Evolutionary conservation across 2,888 invertebrate genomes (phyloP).

Genomic region (Myopa testacea): DNA sequence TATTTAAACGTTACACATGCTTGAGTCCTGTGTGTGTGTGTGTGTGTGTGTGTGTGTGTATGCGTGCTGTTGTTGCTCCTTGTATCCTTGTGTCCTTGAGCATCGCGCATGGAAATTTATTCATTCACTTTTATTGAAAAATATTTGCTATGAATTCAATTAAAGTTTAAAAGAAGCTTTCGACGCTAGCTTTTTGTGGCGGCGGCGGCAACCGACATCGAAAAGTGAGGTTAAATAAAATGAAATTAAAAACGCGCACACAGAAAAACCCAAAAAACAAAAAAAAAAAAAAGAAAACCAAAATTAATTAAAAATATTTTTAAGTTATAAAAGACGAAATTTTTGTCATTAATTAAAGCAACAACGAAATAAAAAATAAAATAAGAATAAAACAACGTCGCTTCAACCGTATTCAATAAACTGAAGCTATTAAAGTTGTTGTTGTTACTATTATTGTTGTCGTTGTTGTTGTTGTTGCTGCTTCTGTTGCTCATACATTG

Average conservation of each 20-base stretch:
- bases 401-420: not conserved
- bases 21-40: not conserved
- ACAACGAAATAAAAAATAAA: too few relatives aligned
- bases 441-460: conserved; percentile 4
- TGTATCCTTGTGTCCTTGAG: not conserved
- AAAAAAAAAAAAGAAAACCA: too few relatives aligned
- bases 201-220: not conserved
- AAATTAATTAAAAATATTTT: too few relatives aligned
- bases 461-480: conserved; percentile 1
- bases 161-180: conserved; percentile 37
- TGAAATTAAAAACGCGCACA: too few relatives aligned
- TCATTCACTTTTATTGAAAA: conserved; percentile 38
- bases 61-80: conserved; percentile 8
- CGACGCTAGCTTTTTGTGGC: conserved; percentile 15
- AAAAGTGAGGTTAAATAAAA: too few relatives aligned
- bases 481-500: conserved; percentile 5
- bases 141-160: conserved; percentile 37
- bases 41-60: conserved; percentile 25
- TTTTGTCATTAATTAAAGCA: too few relatives aligned
- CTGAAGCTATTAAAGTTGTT: not conserved
- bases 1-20: conserved; percentile 7
- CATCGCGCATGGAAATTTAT: conserved; percentile 21
- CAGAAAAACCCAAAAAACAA: too few relatives aligned
- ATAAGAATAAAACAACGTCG: too few relatives aligned
- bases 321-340: too few relatives aligned